Evolutionary conservation across 2,888 invertebrate genomes (phyloP), one percentile per base, ranked within the genome.

Genomic region (Stramonita haemastoma): DNA sequence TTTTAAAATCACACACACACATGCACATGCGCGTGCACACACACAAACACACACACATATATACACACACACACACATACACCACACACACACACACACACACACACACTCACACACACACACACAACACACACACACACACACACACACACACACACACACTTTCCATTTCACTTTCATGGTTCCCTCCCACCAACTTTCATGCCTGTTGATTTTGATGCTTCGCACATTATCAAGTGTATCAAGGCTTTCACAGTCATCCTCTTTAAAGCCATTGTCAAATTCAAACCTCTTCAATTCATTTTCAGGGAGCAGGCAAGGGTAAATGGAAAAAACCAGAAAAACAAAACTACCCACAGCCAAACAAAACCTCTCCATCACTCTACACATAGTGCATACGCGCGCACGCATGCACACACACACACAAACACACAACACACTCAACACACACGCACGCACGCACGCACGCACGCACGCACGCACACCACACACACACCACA

Each of bases 161-260:
- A 11, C 17, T 26, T 32, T 19, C 32, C 77, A 0, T 15, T 26
- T 0, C 32, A 13, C 15, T 19, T 19, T 32, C 32, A 32, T 32
- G 17, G n/a, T n/a, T n/a, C 73, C 8, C 26, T n/a, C n/a, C 17
- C 8, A 2, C 15, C 32, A 32, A 32, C 15, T 79, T 32, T 32
- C 32, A 5, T 34, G 17, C 32, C 66, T 22, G 17, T 17, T 2
- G 2, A 66, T 66, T 17, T 66, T 22, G 66, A 66, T 66, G 66
- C 66, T 66, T 66, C 8, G 5, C 22, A 83, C 81, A 83, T 4
- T n/a, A 11, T 29, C n/a, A n/a, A 83, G 17, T 29, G 36, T 46
- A 26, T 46, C 36, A 46, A n/a, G 81, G 36, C 81, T 81, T 81
- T 5, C 81, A 81, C 81, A 81, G 81, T 46, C 81, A 81, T 22